Conservation (phyloP, 2,113 vertebrate species). For the Oncorhynchus tshawytscha region DNA sequence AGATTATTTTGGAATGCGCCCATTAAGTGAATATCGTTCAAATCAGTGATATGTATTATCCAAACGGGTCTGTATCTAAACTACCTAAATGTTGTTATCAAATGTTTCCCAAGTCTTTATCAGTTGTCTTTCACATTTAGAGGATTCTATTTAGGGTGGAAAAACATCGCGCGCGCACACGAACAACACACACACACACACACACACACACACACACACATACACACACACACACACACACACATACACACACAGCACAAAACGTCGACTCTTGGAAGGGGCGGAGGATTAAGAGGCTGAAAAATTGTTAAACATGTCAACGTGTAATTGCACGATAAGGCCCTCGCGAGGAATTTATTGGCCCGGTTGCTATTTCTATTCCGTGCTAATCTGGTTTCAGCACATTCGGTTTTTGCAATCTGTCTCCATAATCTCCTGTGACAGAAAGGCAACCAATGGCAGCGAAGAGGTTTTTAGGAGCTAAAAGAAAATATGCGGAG, state of each 20-base stretch:
- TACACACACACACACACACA: too few species aligned
- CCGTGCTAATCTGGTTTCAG: conserved; percentile 93
- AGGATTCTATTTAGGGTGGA: background rate
- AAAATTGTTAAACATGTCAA: conserved; percentile 93
- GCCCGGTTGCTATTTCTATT: conserved; percentile 96
- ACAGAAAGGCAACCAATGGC: conserved; percentile 94
- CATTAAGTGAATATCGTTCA: background rate
- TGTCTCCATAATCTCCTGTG: conserved; percentile 97
- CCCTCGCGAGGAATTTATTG: conserved; percentile 96
- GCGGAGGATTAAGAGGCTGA: conserved; percentile 95
- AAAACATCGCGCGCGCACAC: conserved; percentile 20
- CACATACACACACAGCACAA: conserved; percentile 74
- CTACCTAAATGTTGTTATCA: background rate
- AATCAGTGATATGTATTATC: background rate
- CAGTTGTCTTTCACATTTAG: background rate
- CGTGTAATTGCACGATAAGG: conserved; percentile 93
- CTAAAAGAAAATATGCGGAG: conserved; percentile 92
- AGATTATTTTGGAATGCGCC: background rate
- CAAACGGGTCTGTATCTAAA: background rate
- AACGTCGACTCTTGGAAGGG: conserved; percentile 88
- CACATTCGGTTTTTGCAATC: conserved; percentile 98
- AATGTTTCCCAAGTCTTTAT: background rate
- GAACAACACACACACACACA: conserved; percentile 83
- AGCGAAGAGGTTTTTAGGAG: conserved; percentile 87
- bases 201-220: conserved; percentile 81